Conservation (phyloP, 2,113 vertebrate species). For the Atrichornis clamosus region DNA sequence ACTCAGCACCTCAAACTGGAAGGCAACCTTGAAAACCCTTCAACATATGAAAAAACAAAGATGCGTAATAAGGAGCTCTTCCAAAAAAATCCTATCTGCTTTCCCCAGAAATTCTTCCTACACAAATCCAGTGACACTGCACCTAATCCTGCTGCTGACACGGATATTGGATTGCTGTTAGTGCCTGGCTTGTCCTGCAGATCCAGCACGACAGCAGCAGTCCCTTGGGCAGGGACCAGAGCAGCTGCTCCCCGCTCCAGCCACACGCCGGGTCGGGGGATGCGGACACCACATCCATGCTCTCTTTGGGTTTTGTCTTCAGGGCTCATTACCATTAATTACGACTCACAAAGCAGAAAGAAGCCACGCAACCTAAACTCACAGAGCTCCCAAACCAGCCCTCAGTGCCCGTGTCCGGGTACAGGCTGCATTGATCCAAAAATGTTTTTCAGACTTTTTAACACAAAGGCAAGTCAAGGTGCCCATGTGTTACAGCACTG, state of each 20-base stretch:
- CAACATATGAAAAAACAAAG: background rate
- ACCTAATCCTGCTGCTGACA: background rate
- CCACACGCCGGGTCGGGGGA: background rate
- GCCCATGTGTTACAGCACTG: rapidly evolving
- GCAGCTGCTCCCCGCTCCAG: background rate
- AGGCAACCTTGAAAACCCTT: background rate
- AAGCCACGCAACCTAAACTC: background rate
- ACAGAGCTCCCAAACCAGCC: background rate
- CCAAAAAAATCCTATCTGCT: background rate
- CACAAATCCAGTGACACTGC: background rate
- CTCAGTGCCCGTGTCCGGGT: background rate
- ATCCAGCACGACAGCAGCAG: background rate
- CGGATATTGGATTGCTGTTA: background rate
- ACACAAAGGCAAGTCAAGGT: background rate
- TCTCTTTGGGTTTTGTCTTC: background rate
- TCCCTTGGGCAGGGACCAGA: background rate
- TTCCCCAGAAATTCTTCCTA: background rate
- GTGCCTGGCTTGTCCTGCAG: background rate
- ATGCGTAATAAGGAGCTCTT: background rate
- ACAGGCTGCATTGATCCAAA: background rate
- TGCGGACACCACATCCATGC: background rate
- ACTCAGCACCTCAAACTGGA: background rate
- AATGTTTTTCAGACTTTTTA: background rate
- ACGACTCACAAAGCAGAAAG: background rate
- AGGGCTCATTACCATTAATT: background rate